These are phyloP conservation scores for Agonopterix alstromeriana DNA, from an alignment of 2,888 invertebrate genomes.

Conservation along the genomic window DNA sequence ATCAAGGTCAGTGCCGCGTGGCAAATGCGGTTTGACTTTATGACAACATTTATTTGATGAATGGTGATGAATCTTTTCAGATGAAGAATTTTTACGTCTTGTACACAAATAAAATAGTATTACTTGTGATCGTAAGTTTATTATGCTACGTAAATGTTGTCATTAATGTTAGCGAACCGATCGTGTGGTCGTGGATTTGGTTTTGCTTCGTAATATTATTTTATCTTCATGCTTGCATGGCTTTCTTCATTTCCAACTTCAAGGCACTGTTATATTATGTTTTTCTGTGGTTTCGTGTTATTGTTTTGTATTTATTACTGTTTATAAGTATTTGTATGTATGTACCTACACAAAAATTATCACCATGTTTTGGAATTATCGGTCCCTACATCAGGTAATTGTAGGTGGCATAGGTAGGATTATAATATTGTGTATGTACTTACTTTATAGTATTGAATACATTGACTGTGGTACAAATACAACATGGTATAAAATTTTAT, in stretches of 20 bases:
- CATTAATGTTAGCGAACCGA: constrained; percentile 7
- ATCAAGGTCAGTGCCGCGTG: constrained; percentile 84
- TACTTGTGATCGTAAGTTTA: neutral
- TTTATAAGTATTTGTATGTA: no score
- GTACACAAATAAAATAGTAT: neutral
- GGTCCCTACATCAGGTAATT: no score
- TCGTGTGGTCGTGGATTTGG: constrained; percentile 14
- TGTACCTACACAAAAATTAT: no score
- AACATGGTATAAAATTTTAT: no score
- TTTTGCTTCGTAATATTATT: constrained; percentile 27
- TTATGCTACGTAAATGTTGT: constrained; percentile 13
- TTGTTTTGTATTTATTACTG: no score
- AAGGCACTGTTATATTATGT: constrained; percentile 26
- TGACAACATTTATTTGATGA: constrained; percentile 20
- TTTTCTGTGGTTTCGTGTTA: no score
- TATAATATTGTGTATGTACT: no score
- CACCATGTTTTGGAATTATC: no score
- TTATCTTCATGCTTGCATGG: constrained; percentile 42
- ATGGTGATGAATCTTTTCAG: no score
- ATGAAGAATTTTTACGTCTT: neutral
- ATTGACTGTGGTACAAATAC: no score
- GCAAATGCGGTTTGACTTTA: constrained; percentile 22
- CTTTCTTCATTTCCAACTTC: constrained; percentile 34
- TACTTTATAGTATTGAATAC: no score
- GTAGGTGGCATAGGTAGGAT: no score